Evolutionary conservation across 2,113 vertebrate species (phyloP).

Genomic region (Scomber japonicus): DNA sequence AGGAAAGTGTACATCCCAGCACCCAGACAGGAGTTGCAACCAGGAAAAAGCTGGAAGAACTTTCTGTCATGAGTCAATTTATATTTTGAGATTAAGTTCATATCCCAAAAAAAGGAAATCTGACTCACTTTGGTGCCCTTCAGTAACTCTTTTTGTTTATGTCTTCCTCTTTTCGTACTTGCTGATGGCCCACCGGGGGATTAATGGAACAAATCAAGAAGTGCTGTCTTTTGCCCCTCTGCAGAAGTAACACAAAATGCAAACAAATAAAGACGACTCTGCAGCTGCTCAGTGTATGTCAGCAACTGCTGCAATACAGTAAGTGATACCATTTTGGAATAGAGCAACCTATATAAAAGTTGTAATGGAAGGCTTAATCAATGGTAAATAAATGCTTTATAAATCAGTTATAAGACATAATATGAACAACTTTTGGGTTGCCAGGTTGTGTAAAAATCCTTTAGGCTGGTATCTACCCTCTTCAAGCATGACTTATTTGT

Average conservation of each 20-base stretch:
- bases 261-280: neutral
- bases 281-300: neutral
- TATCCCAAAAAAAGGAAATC: constrained; percentile 6
- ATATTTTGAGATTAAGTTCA: neutral
- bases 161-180: neutral
- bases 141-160: constrained; percentile 1
- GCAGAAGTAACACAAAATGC: constrained; percentile 14
- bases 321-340: neutral
- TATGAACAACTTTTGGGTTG: neutral
- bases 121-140: neutral
- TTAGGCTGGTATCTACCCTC: neutral
- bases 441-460: neutral
- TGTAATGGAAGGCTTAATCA: too few relatives aligned
- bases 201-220: constrained; percentile 37
- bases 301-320: neutral
- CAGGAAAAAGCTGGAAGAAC: neutral
- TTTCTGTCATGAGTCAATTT: neutral
- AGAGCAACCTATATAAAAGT: neutral
- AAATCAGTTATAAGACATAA: neutral
- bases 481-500: neutral
- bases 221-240: constrained; percentile 30
- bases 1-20: neutral
- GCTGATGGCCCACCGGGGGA: neutral
- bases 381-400: too few relatives aligned
- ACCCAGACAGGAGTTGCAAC: neutral